Evolutionary conservation across 2,888 invertebrate genomes (phyloP), one percentile per base, ranked within the genome.

Genomic region (Noctua pronuba): DNA sequence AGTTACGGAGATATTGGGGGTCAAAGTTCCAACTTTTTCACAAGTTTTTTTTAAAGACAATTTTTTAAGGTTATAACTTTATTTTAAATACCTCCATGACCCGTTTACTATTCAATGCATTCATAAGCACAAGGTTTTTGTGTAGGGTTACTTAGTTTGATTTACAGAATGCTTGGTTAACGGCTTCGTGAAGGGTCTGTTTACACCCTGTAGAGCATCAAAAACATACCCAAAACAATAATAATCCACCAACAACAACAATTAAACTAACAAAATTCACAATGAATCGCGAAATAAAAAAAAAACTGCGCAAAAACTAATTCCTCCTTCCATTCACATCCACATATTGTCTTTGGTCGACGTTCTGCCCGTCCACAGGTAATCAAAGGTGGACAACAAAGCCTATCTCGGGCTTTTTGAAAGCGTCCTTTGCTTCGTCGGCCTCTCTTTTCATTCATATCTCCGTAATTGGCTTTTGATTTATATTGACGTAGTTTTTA

Each of bases 361-460:
- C 88, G 89, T 90, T 89, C 90, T 90, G 87, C 90, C 89, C 84
- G 89, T 85, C 88, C 88, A 89, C 88, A 92, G 92, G 95, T 96
- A 96, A 96, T 96, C 96, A 96, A 96, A 96, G 95, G 95, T 94
- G 93, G 92, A 94, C 92, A 90, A 95, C 95, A 95, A 95, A 95
- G 95, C 92, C 94, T 91, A 93, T 94, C 93, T 93, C 92, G 79
- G 91, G 92, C 93, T 95, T 95, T 96, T 94, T 94, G 94, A 94
- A 87, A 90, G 91, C 92, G 92, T 92, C 93, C 94, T 94, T 93
- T 94, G 92, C 91, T 88, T 88, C 82, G 79, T 74, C 86, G 73
- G 85, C 85, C 88, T 91, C 90, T 92, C 93, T 94, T 94, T 92
- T 90, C 88, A 87, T 93, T 93, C 93, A 93, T 94, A 92, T 92